These are phyloP conservation scores for Lontra canadensis DNA, from an alignment of 2,113 vertebrate genomes.

Conservation along the genomic window DNA sequence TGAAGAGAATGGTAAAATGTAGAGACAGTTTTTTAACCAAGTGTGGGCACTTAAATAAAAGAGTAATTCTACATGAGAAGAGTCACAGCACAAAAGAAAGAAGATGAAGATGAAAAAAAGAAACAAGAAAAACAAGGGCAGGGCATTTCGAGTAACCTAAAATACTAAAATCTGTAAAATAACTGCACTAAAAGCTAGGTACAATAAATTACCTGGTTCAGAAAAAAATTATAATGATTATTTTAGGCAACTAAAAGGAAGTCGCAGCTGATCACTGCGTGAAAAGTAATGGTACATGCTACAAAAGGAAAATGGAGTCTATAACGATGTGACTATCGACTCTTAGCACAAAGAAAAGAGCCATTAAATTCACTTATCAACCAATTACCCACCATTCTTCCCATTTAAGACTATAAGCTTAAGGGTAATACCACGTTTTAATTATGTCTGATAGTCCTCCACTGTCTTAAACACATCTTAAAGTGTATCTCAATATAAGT, in stretches of 20 bases:
- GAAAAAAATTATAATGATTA: not conserved
- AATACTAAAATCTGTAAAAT: not conserved
- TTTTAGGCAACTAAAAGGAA: slow-evolving; percentile 25
- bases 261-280: not conserved
- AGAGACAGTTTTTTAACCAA: slow-evolving; percentile 26
- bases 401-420: not conserved
- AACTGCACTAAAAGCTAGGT: not conserved
- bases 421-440: not conserved
- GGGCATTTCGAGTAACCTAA: not conserved
- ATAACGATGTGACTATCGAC: not conserved
- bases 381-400: not conserved
- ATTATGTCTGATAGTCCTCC: slow-evolving; percentile 27
- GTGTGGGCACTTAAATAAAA: slow-evolving; percentile 36
- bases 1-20: slow-evolving; percentile 42
- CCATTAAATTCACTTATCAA: not conserved
- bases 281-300: not conserved
- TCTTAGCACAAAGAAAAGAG: not conserved
- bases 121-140: not conserved
- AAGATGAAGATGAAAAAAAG: not conserved
- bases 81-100: not conserved
- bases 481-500: not conserved
- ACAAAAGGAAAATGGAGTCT: slow-evolving; percentile 14
- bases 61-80: not conserved
- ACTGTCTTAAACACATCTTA: not conserved
- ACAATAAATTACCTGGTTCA: slow-evolving; percentile 14